Evolutionary conservation across 2,888 invertebrate genomes (phyloP), one percentile per base, ranked within the genome.

Genomic region (Diaperis boleti): DNA sequence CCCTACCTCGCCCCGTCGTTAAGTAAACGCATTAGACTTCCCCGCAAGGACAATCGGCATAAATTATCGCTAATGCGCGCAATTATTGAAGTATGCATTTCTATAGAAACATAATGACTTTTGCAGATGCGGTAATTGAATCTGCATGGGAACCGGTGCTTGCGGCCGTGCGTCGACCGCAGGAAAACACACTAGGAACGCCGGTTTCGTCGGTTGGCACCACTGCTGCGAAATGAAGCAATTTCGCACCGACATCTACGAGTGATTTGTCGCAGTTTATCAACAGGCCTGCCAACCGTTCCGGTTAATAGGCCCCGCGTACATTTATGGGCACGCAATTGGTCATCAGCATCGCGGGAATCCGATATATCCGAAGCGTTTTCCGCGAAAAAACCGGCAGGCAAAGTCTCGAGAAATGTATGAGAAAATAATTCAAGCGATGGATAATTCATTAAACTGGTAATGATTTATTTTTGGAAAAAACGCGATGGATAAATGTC

Each of bases 341-440:
- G 50, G 47, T 47, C 44, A 49, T 39, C 29, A 57, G 26, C 45
- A 26, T 42, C 49, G 29, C 47, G 59, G 39, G 41, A 49, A 49
- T 49, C 10, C 59, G 18, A 49, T 49, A 49, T 14, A 49, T 49
- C 3, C 82, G 82, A 8, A 89, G 81, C 5, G 90, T 90, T 74
- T 26, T 87, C 89, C 0, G n/a, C 90, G 86, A 44, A 70, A 73
- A 75, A 73, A 72, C 65, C 55, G 50, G 66, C 59, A 65, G 62
- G 70, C 71, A 71, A 73, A 71, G 63, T 62, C n/a, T n/a, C 64
- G 62, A 71, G 71, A 72, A 73, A 72, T 68, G 75, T 76, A 76
- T 76, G 76, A 74, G 76, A 76, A 76, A 76, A 75, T 75, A 72
- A 72, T 75, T 69, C 69, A 62, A 68, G 62, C 55, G 64, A 61